Conservation (phyloP, 2,113 vertebrate genomes). For the Jacana jacana region DNA sequence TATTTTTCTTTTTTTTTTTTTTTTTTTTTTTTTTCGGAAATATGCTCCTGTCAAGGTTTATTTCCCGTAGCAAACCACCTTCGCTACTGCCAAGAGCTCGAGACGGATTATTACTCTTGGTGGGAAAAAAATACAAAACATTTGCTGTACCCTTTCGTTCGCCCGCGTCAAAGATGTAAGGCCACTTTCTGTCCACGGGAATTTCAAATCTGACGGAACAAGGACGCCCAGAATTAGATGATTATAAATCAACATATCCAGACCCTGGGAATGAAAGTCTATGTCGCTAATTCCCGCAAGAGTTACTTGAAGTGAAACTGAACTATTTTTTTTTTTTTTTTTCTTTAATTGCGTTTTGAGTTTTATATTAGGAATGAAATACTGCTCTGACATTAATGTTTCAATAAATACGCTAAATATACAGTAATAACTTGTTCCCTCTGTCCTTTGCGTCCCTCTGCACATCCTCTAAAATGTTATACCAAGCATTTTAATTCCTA, state of each 20-base stretch:
- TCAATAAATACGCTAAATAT: background rate
- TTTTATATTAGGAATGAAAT: background rate
- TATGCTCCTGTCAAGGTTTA: conserved; percentile 74
- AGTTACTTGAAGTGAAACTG: background rate
- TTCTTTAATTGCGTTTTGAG: background rate
- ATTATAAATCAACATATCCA: background rate
- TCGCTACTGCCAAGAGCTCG: conserved; percentile 62
- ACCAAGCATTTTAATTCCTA: background rate
- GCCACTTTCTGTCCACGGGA: background rate
- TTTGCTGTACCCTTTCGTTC: background rate
- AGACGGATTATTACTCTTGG: too few relatives aligned
- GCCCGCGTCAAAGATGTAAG: background rate
- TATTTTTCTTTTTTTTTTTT: background rate
- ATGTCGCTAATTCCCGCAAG: background rate
- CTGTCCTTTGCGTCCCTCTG: background rate
- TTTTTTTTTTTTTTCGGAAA: conserved; percentile 55
- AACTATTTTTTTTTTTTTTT: background rate
- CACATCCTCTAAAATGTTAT: background rate
- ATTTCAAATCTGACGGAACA: background rate
- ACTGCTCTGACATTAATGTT: background rate
- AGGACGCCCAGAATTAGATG: background rate
- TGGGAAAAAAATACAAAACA: conserved; percentile 24
- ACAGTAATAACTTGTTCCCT: background rate
- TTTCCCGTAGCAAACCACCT: conserved; percentile 75
- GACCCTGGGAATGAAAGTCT: background rate